Base-by-base conservation (phyloP, 2,888 invertebrate species). In the Pyrgus malvae region DNA sequence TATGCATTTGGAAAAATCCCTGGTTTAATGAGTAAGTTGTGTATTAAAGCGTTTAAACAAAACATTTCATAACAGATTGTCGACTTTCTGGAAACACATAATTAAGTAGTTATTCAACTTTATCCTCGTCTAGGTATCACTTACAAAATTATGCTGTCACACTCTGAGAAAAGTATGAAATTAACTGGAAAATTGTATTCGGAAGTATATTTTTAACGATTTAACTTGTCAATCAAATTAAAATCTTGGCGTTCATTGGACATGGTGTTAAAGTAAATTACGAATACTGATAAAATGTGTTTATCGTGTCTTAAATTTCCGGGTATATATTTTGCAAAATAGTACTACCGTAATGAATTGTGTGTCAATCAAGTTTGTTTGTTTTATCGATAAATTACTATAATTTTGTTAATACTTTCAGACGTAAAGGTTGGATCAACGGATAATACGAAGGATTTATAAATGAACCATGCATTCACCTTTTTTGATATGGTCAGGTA, bases 71-170 rank as follows among this genome's bases (percentile, higher is more conserved):
- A 7, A 2, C n/a, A 31, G 12, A 23, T 23, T 23, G 3, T 4
- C 23, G 23, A 27, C 31, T n/a, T 12, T 5, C 11, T 31, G 31
- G 12, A 31, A 12, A 31, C n/a, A 4, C 2, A 11, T 31, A 58
- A 64, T 64, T 64, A 61, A 53, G 48, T 31, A 48, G 45, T 57
- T 59, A 56, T 53, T 51, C 56, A 54, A 55, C 58, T 51, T 51
- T 40, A 58, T 59, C 23, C 40, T 58, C 40, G 53, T 58, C 62
- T 63, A 56, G 62, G 42, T n/a, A 38, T 48, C 54, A 44, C 64
- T 64, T 61, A 66, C 56, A 58, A 50, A 59, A 65, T 66, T 66
- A 67, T 56, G 57, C 38, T 56, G 65, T 64, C 65, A 49, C 48
- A 44, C 48, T 53, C 6, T n/a, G 6, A 29, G 12, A 11, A 44